Conservation (phyloP, 2,113 vertebrate species). For the Odobenus rosmarus region DNA sequence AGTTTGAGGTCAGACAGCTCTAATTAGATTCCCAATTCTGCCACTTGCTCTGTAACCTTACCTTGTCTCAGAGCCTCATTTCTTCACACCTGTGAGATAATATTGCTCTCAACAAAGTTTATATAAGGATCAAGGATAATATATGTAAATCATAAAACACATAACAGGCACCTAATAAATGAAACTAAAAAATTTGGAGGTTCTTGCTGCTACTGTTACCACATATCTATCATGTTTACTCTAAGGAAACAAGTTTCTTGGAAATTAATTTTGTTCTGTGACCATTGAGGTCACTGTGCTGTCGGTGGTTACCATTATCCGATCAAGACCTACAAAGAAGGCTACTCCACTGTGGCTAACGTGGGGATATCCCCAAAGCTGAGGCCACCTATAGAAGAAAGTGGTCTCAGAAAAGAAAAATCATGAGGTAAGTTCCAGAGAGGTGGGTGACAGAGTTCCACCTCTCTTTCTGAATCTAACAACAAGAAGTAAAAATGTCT, state of each 20-base stretch:
- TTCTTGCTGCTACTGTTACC: neutral
- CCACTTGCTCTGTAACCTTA: neutral
- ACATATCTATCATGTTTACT: neutral
- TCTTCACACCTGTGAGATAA: neutral
- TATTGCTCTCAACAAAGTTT: neutral
- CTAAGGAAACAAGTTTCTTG: neutral
- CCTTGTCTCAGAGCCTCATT: neutral
- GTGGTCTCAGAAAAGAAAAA: neutral
- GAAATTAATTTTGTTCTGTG: neutral
- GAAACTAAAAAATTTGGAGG: neutral
- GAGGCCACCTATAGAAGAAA: neutral
- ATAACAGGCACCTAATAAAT: neutral
- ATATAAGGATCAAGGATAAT: neutral
- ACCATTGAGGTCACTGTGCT: neutral
- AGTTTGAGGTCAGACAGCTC: neutral
- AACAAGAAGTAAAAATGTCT: neutral
- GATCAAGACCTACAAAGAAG: neutral
- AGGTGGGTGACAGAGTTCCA: neutral
- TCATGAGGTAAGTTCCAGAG: neutral
- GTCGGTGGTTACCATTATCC: neutral
- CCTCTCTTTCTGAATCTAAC: neutral
- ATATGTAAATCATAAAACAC: neutral
- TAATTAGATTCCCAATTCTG: neutral
- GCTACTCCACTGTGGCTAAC: neutral
- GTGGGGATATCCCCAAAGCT: neutral